Percentiles rank a stretch among this genome's conserved stretches.
These are phyloP conservation scores for Smutsia gigantea DNA, from an alignment of 2,797 vertebrate species.

Conservation along the genomic window DNA sequence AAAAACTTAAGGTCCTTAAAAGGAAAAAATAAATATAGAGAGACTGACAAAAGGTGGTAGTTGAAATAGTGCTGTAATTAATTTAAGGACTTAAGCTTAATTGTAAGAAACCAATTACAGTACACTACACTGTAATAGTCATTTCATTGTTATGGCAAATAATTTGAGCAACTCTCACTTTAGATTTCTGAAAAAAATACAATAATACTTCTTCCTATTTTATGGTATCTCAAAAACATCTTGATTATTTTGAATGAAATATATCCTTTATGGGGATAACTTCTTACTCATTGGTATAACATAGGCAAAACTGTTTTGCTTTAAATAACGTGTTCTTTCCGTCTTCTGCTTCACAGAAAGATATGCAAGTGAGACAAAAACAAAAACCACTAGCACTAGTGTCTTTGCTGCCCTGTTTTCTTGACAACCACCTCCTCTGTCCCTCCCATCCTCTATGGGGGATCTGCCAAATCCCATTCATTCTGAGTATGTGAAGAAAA, in stretches of 20 bases:
- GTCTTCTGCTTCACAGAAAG: background rate
- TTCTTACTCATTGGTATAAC: background rate
- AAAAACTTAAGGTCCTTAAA: background rate
- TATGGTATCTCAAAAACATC: background rate
- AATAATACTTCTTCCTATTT: background rate
- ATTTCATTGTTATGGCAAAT: constrained; percentile 21
- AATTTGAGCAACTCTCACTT: background rate
- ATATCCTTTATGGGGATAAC: background rate
- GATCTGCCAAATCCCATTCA: background rate
- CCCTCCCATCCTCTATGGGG: background rate
- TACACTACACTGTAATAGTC: background rate
- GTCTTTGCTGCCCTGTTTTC: background rate
- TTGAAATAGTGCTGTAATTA: background rate
- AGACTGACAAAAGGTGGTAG: background rate
- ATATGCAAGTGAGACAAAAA: background rate
- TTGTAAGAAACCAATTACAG: background rate
- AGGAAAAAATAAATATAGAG: constrained; percentile 2
- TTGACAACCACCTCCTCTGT: background rate
- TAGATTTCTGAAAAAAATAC: background rate
- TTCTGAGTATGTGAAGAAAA: background rate
- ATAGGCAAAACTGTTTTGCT: background rate
- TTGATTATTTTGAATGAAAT: background rate
- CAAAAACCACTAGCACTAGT: background rate
- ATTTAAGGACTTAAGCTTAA: background rate
- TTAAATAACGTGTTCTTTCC: background rate